phyloP scores from a whole-genome alignment of 2,888 invertebrate species.

The Eupithecia tripunctaria region DNA sequence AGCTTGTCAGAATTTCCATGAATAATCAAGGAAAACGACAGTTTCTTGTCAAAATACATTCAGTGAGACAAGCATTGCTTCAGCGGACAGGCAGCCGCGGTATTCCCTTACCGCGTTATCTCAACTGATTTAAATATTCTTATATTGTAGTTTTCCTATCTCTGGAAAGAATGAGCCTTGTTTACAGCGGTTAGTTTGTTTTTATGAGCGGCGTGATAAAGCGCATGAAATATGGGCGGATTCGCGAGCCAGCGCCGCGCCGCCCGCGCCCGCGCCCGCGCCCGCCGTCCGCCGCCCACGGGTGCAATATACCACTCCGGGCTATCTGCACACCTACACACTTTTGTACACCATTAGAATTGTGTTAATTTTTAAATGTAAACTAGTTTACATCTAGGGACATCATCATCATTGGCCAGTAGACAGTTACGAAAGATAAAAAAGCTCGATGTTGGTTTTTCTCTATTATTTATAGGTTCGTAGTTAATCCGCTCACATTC shows the following conservation, averaged over 20 bases:
- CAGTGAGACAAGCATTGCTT: not conserved
- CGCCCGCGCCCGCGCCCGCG: conserved; percentile 19
- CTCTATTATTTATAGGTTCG: no score
- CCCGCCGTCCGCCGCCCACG: no score
- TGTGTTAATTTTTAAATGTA: not conserved
- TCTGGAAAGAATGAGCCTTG: conserved; percentile 41
- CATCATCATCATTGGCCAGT: not conserved
- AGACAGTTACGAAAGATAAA: not conserved
- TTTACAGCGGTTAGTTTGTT: conserved; percentile 45
- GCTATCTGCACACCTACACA: conserved; percentile 18
- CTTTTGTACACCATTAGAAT: conserved; percentile 19
- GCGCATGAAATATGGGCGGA: conserved; percentile 36
- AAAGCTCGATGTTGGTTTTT: no score
- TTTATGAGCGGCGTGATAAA: conserved; percentile 46
- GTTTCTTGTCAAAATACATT: not conserved
- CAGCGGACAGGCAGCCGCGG: conserved; percentile 9
- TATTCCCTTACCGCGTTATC: conserved; percentile 38
- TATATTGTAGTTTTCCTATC: conserved; percentile 44
- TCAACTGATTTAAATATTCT: conserved; percentile 45
- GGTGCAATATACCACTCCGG: conserved; percentile 25
- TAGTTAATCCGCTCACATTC: no score
- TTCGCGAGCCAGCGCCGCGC: conserved; percentile 34
- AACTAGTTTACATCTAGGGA: no score
- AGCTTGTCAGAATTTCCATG: not conserved
- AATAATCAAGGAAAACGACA: not conserved